phyloP scores from a whole-genome alignment of 2,797 vertebrate species.

The Rousettus madagascariensis region DNA sequence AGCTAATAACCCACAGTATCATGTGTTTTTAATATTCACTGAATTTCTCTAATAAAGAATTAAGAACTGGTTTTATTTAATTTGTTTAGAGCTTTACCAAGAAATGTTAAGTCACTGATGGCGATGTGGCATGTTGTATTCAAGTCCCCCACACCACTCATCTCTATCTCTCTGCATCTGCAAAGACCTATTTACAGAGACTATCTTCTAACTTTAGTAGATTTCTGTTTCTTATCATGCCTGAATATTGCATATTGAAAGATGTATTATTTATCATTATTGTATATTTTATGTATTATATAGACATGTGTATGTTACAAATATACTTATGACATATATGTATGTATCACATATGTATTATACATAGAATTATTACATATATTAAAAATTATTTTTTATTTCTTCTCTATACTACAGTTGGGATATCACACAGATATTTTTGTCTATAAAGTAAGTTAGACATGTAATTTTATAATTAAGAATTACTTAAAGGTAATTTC shows the following conservation, averaged over 20 bases:
- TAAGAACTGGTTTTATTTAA: not conserved
- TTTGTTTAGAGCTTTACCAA: not conserved
- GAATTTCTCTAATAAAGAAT: not conserved
- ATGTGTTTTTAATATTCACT: not conserved
- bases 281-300: not conserved
- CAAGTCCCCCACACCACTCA: not conserved
- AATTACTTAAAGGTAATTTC: not conserved
- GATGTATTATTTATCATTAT: not conserved
- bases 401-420: not conserved
- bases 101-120: not conserved
- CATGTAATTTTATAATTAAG: not conserved
- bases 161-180: not conserved
- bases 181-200: not conserved
- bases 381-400: not conserved
- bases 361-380: not conserved
- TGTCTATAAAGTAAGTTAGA: not conserved
- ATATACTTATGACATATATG: not conserved
- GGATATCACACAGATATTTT: not conserved
- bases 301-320: not conserved
- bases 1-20: not conserved
- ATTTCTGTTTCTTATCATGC: not conserved
- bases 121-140: not conserved
- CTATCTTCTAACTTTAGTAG: not conserved
- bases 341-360: not conserved
- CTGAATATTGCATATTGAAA: not conserved